Evolutionary conservation across 2,888 invertebrate species (phyloP).

Genomic region (Zelleria hepariella): DNA sequence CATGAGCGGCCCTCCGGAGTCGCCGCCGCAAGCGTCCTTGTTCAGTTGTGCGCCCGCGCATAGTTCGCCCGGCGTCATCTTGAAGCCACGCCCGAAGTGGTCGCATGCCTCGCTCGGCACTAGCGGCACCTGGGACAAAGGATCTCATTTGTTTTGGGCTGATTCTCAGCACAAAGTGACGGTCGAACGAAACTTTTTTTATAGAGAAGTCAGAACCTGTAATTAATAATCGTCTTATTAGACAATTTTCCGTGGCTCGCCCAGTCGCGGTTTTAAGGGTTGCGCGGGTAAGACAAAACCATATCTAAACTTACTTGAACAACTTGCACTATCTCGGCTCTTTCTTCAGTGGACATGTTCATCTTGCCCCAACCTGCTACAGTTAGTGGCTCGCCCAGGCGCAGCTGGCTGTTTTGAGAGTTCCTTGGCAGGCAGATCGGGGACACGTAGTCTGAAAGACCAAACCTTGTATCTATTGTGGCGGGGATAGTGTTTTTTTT

Average conservation of each 20-base stretch:
- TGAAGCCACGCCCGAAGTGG: conserved; percentile 37
- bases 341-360: conserved; percentile 56
- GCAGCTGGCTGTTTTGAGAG: conserved; percentile 35
- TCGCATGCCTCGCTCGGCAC: conserved; percentile 34
- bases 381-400: conserved; percentile 47
- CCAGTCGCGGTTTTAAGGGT: too few relatives aligned
- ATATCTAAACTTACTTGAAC: conserved; percentile 36
- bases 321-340: conserved; percentile 56
- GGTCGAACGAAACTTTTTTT: background rate
- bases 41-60: conserved; percentile 72
- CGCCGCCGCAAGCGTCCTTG: conserved; percentile 74
- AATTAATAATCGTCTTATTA: too few relatives aligned
- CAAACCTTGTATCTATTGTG: too few relatives aligned
- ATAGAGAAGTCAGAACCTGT: too few relatives aligned
- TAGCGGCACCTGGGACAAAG: conserved; percentile 35
- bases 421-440: conserved; percentile 72
- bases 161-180: background rate
- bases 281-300: conserved; percentile 1
- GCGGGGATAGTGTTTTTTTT: too few relatives aligned
- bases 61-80: conserved; percentile 42
- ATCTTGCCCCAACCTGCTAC: conserved; percentile 72
- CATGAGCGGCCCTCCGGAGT: conserved; percentile 75
- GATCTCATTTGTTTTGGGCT: background rate
- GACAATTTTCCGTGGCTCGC: too few relatives aligned
- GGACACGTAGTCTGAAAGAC: conserved; percentile 59